Evolutionary conservation across 2,797 vertebrate genomes (phyloP), one percentile per base, ranked within the genome.

Genomic region (Antennarius maculatus): DNA sequence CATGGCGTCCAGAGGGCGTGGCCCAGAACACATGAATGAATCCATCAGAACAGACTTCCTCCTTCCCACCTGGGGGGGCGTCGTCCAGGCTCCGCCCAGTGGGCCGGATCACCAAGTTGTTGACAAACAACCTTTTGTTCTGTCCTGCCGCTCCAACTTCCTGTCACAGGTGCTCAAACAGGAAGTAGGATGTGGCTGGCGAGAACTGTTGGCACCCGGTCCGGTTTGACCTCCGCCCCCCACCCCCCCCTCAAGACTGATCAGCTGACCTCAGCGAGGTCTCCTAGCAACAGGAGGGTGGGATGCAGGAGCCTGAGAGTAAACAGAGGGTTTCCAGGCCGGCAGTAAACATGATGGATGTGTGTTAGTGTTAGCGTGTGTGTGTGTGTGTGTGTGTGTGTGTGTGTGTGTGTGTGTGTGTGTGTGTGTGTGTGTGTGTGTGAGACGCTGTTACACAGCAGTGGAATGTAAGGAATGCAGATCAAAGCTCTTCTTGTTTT

Each of bases 161-260:
- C 85, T 80, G 83, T 64, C 2, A 2, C 48, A 31, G 45, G 2
- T 11, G 10, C 62, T 73, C 17, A 14, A 39, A 73, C 66, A 79
- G 82, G 83, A 86, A 85, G 71, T 46, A 78, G 81, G 83, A 87
- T 79, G 74, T 48, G 37, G 64, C 53, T 43, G 76, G 50, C 54
- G 12, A 66, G 52, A 18, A 52, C 28, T 12, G 46, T 12, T 55
- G 77, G 69, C 45, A 46, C 72, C 74, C 2, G n/a, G 10, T 54
- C 45, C 13, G 17, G 48, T 49, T 49, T 60, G 54, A 34, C 63
- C 60, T 2, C 23, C 23, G 1, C 23, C 1, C 66, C 43, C 27
- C 15, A 23, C 23, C 23, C 23, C 23, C 23, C 1, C 66, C 43
- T 31, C 15, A 23, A 54, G 28, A 42, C 51, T 2, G 57, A 4